These are phyloP conservation scores for Fulmarus glacialis DNA, from an alignment of 2,113 vertebrate genomes.

Conservation along the genomic window DNA sequence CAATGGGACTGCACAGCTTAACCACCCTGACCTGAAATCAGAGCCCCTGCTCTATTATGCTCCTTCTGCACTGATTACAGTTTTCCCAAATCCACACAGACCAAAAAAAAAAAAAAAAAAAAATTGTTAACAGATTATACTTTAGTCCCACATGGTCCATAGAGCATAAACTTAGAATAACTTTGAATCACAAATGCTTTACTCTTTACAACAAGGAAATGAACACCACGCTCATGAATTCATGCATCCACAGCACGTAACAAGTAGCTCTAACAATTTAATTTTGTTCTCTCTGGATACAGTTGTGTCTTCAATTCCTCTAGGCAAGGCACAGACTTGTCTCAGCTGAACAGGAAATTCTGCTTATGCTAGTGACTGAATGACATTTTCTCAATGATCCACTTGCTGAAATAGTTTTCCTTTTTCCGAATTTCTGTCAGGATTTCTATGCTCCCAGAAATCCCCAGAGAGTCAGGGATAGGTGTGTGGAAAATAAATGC, in stretches of 20 bases:
- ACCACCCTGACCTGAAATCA: not conserved
- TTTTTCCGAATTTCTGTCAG: not conserved
- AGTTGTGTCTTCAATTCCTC: not conserved
- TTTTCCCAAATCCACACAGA: not conserved
- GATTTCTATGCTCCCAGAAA: not conserved
- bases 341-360: not conserved
- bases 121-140: not conserved
- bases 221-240: not conserved
- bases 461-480: not conserved
- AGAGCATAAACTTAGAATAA: not conserved
- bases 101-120: not conserved
- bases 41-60: not conserved
- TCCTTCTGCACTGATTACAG: not conserved
- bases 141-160: not conserved
- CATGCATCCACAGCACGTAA: not conserved
- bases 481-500: not conserved
- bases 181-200: not conserved
- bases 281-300: not conserved
- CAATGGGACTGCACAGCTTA: not conserved
- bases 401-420: not conserved
- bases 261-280: not conserved
- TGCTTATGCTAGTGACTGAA: not conserved
- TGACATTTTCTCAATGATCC: not conserved
- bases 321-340: not conserved
- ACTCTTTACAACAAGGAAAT: not conserved